These are phyloP conservation scores for Asbolus verrucosus DNA, from an alignment of 1,140 invertebrate species.

Conservation along the genomic window DNA sequence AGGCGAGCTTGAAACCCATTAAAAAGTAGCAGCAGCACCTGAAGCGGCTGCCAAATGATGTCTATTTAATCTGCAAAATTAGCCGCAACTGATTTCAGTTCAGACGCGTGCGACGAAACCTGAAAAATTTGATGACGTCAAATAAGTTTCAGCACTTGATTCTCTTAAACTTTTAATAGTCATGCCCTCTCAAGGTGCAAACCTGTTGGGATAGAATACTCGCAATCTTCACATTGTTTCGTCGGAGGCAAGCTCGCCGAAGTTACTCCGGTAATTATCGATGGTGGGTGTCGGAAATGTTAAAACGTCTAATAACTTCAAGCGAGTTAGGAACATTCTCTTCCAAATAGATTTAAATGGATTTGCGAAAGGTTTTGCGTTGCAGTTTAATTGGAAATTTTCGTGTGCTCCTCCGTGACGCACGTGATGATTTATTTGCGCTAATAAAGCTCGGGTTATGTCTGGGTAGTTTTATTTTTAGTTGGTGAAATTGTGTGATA, in stretches of 20 bases:
- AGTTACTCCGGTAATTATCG: slow-evolving; percentile 20
- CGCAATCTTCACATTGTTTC: neutral
- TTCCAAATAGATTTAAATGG: slow-evolving; percentile 24
- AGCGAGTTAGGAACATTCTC: slow-evolving; percentile 25
- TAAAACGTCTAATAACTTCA: slow-evolving; percentile 36
- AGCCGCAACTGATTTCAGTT: too few species aligned
- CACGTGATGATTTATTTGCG: slow-evolving; percentile 28
- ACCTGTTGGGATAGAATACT: too few species aligned
- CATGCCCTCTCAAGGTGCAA: too few species aligned
- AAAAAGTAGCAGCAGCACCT: slow-evolving; percentile 16
- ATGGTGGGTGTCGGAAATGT: slow-evolving; percentile 25
- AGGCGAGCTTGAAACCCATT: slow-evolving; percentile 23
- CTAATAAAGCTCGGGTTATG: slow-evolving; percentile 27
- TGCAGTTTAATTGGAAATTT: slow-evolving; percentile 36
- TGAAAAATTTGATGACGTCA: too few species aligned
- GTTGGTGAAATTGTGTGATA: slow-evolving; percentile 26
- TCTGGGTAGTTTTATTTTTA: slow-evolving; percentile 38
- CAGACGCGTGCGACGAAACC: too few species aligned
- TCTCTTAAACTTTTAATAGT: too few species aligned
- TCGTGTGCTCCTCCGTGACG: slow-evolving; percentile 24
- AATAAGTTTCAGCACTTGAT: too few species aligned
- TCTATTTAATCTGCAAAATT: too few species aligned
- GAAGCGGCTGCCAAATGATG: too few species aligned
- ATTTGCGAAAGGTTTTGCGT: slow-evolving; percentile 34
- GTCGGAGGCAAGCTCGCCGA: neutral